Percentiles rank a stretch among this genome's conserved stretches.
Conservation (phyloP, 2,888 invertebrate species). For the Chymomyza amoena region DNA sequence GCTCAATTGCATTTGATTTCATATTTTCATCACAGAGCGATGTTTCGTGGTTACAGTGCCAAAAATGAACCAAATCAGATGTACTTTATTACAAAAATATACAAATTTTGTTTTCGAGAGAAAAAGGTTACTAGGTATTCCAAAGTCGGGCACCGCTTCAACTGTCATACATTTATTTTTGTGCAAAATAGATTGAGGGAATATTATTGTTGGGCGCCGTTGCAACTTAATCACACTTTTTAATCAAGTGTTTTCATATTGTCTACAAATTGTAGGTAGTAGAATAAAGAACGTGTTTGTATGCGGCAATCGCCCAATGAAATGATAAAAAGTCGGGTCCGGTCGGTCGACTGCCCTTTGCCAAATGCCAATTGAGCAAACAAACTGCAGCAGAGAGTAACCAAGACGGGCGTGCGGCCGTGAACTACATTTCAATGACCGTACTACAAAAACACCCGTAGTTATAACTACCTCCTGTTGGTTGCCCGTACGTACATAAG, state of each 20-base stretch:
- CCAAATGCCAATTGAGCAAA: conserved; percentile 38
- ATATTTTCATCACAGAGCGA: too few relatives aligned
- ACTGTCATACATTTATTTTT: too few relatives aligned
- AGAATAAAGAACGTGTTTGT: background rate
- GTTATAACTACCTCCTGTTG: conserved; percentile 44
- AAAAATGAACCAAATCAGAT: too few relatives aligned
- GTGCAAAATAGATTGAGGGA: too few relatives aligned
- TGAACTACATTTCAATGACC: conserved; percentile 12
- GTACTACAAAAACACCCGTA: conserved; percentile 26
- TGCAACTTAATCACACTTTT: background rate
- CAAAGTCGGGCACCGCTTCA: too few relatives aligned
- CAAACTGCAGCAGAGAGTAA: conserved; percentile 32
- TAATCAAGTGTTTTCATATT: conserved; percentile 16
- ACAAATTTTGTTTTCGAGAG: too few relatives aligned
- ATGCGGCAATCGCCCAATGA: conserved; percentile 61
- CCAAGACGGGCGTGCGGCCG: conserved; percentile 25
- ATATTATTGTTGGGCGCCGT: conserved; percentile 42
- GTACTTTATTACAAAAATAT: too few relatives aligned
- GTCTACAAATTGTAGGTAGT: conserved; percentile 33
- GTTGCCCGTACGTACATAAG: conserved; percentile 49
- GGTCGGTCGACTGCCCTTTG: conserved; percentile 48
- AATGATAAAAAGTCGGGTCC: conserved; percentile 41
- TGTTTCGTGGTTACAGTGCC: too few relatives aligned
- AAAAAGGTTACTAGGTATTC: too few relatives aligned
- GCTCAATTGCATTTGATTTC: too few relatives aligned